Evolutionary conservation across 2,113 vertebrate species (phyloP).

Genomic region (Pelodiscus sinensis): DNA sequence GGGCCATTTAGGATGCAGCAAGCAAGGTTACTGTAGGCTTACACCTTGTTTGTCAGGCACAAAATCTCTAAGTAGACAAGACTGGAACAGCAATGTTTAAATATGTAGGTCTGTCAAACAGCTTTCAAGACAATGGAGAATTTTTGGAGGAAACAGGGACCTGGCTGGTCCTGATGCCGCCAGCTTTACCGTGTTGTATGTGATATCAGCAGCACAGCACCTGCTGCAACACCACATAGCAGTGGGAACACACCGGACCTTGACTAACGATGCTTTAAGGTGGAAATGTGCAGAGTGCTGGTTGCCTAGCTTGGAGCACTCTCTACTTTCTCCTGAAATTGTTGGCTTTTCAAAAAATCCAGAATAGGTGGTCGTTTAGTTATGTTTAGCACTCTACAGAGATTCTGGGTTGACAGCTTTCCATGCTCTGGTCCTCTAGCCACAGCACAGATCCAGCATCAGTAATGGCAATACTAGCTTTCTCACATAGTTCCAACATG

Average conservation of each 20-base stretch:
- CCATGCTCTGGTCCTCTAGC: rapidly evolving
- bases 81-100: neutral
- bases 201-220: neutral
- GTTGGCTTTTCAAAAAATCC: neutral
- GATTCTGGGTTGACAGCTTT: constrained; percentile 26
- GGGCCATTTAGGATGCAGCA: neutral
- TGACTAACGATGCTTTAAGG: neutral
- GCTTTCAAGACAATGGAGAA: neutral
- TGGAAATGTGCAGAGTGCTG: rapidly evolving
- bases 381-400: neutral
- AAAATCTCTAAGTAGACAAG: neutral
- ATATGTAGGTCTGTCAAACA: neutral
- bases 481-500: rapidly evolving
- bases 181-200: neutral
- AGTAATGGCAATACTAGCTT: rapidly evolving
- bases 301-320: neutral
- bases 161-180: neutral
- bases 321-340: neutral
- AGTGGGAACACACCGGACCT: rapidly evolving
- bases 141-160: neutral
- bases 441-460: neutral
- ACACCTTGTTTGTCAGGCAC: neutral
- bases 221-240: neutral
- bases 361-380: neutral
- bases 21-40: neutral